Percentiles rank a stretch among this genome's conserved stretches.
Evolutionary conservation across 2,888 invertebrate species (phyloP).

Genomic region (Drosophila demipolita): DNA sequence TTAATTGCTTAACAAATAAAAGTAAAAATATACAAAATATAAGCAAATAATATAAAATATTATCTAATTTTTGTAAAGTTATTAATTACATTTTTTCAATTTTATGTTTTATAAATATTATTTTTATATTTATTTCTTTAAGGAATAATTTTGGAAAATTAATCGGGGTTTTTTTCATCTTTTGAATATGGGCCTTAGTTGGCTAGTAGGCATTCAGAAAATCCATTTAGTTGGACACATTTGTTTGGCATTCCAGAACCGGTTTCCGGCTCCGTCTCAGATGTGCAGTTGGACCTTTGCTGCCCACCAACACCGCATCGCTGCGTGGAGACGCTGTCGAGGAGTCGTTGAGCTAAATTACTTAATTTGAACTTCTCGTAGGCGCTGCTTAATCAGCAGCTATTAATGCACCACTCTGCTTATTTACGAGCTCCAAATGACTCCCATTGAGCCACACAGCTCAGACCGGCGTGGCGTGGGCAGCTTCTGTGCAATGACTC

Average conservation of each 20-base stretch:
- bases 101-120: too few species aligned
- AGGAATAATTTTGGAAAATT: too few species aligned
- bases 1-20: too few species aligned
- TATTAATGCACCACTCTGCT: conserved; percentile 84
- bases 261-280: conserved; percentile 22
- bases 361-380: conserved; percentile 75
- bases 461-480: conserved; percentile 14
- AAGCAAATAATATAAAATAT: too few species aligned
- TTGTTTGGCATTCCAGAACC: conserved; percentile 14
- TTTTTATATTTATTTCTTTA: not conserved
- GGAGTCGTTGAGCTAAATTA: conserved; percentile 60
- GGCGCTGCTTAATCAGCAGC: conserved; percentile 84
- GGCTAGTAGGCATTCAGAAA: not conserved
- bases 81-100: too few species aligned
- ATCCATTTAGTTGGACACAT: not conserved
- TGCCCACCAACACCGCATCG: conserved; percentile 37
- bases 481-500: conserved; percentile 45
- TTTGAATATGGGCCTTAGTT: not conserved
- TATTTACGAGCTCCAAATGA: conserved; percentile 84
- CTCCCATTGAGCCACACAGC: conserved; percentile 59
- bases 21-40: too few species aligned
- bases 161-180: not conserved
- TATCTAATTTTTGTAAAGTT: too few species aligned
- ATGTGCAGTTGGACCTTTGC: not conserved
- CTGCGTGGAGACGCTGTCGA: conserved; percentile 1